Evolutionary conservation across 2,888 invertebrate genomes (phyloP).

Genomic region (Neoaliturus tenellus): DNA sequence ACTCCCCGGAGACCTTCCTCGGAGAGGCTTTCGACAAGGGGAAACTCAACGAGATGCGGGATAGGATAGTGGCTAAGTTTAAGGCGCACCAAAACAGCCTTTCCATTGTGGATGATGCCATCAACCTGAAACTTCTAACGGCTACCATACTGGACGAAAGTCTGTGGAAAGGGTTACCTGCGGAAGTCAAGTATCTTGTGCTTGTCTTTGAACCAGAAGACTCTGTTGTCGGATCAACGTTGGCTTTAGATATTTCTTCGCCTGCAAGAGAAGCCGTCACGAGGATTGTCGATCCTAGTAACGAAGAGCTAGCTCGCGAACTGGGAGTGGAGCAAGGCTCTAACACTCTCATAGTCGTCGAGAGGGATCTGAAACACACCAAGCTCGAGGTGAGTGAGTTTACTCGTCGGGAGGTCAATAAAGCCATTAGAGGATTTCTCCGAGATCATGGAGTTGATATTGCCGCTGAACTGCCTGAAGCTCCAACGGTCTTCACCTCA

Average conservation of each 20-base stretch:
- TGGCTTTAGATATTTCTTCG: constrained; percentile 79
- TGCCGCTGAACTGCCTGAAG: constrained; percentile 64
- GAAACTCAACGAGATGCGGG: constrained; percentile 73
- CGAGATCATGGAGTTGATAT: constrained; percentile 58
- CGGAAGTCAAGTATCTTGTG: constrained; percentile 76
- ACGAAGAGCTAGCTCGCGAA: constrained; percentile 70
- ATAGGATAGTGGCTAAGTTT: constrained; percentile 76
- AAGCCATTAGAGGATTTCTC: constrained; percentile 60
- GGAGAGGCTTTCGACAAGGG: constrained; percentile 76
- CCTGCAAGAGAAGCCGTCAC: constrained; percentile 75
- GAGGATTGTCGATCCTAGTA: constrained; percentile 76
- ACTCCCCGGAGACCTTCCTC: constrained; percentile 78
- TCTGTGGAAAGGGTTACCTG: constrained; percentile 76
- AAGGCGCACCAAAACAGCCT: constrained; percentile 67
- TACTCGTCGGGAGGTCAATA: constrained; percentile 4
- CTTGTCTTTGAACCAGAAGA: constrained; percentile 81
- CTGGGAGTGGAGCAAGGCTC: constrained; percentile 41
- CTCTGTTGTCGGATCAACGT: constrained; percentile 81
- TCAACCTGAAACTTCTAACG: constrained; percentile 77
- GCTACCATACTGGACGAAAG: constrained; percentile 71
- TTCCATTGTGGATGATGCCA: constrained; percentile 68
- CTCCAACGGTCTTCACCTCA: constrained; percentile 72
- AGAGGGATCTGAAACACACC: neutral
- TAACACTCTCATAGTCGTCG: constrained; percentile 27
- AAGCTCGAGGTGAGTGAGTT: neutral